Evolutionary conservation across 2,113 vertebrate genomes (phyloP).

Genomic region (Galemys pyrenaicus): DNA sequence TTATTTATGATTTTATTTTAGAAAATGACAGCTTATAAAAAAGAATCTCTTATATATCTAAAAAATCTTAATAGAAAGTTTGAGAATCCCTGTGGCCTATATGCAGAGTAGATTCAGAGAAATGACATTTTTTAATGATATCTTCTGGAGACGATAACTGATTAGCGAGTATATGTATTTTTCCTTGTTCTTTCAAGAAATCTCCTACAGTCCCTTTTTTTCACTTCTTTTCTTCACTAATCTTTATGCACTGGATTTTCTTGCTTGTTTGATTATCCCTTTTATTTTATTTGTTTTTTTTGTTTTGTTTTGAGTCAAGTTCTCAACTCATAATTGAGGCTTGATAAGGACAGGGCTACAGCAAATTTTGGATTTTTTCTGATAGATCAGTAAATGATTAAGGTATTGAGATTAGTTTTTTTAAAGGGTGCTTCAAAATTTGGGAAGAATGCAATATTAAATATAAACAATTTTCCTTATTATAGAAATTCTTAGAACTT

Average conservation of each 20-base stretch:
- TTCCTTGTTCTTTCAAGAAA: background rate
- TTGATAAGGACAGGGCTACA: background rate
- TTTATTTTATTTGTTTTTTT: too few species aligned
- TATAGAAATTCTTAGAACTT: background rate
- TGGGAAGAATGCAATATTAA: background rate
- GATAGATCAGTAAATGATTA: background rate
- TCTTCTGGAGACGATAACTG: background rate
- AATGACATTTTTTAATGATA: background rate
- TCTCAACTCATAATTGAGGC: background rate
- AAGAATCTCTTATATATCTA: background rate
- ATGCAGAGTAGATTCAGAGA: background rate
- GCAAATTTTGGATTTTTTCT: background rate
- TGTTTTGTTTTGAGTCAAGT: background rate
- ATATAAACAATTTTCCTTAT: background rate
- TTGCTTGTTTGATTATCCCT: background rate
- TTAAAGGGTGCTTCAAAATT: background rate
- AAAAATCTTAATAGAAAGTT: background rate
- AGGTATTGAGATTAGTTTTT: background rate
- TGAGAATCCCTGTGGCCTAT: background rate
- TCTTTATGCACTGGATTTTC: background rate
- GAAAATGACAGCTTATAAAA: background rate
- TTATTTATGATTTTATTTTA: slow-evolving; percentile 2
- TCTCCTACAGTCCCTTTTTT: too few species aligned
- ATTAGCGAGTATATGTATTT: background rate
- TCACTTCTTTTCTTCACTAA: background rate